Percentiles rank a stretch among this genome's conserved stretches.
Conservation (phyloP, 92 coral and sea anemone species). For the Pocillopora grandis region DNA sequence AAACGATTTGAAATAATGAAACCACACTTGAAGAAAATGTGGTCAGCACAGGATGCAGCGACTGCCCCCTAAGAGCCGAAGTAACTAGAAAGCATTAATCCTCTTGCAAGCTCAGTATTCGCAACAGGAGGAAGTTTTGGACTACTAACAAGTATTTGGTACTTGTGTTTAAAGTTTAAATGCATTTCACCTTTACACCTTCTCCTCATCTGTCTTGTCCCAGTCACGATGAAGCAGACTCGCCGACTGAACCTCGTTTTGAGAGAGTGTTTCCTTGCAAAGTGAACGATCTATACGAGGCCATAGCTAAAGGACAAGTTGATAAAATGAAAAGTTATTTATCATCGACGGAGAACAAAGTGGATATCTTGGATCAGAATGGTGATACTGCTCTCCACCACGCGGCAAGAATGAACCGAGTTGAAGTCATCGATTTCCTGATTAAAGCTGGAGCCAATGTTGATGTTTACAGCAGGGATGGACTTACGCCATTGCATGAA, state of each 20-base stretch:
- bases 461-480: constrained; percentile 42
- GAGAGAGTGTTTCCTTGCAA: not conserved
- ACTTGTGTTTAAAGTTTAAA: not conserved
- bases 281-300: constrained; percentile 14
- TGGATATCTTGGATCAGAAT: constrained; percentile 46
- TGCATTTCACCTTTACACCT: constrained; percentile 24
- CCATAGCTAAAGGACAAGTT: constrained; percentile 28
- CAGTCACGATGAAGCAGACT: not conserved
- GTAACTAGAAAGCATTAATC: too few species aligned
- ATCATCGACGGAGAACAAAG: not conserved
- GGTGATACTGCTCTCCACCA: constrained; percentile 65
- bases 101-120: too few species aligned
- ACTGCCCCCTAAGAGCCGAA: too few species aligned
- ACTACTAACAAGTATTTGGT: not conserved
- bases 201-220: constrained; percentile 15
- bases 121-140: not conserved
- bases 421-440: constrained; percentile 32
- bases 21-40: too few species aligned
- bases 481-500: constrained; percentile 65
- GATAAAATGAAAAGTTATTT: constrained; percentile 10
- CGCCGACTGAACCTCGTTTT: not conserved
- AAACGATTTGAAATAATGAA: too few species aligned
- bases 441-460: constrained; percentile 51
- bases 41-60: too few species aligned
- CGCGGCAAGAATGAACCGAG: constrained; percentile 69